Evolutionary conservation across 2,888 invertebrate genomes (phyloP).

Genomic region (Lithophane leautieri): DNA sequence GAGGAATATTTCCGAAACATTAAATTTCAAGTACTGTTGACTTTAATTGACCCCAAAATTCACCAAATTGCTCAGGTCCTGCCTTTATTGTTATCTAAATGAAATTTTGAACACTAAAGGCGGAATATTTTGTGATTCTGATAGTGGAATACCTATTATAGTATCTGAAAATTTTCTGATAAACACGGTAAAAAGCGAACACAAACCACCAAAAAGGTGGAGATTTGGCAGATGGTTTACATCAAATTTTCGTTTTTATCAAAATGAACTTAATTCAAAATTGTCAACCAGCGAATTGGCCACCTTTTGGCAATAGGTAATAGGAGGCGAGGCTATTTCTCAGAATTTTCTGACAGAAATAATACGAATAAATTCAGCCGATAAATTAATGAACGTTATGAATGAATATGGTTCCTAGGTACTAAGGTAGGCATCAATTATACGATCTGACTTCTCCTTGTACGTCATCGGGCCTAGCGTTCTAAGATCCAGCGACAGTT

Average conservation of each 20-base stretch:
- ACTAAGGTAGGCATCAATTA: neutral
- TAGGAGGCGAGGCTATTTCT: neutral
- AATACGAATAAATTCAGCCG: neutral
- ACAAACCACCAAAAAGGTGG: too few species aligned
- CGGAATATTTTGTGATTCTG: neutral
- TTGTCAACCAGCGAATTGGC: neutral
- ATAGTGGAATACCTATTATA: neutral
- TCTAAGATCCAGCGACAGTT: slow-evolving; percentile 30
- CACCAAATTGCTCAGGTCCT: neutral
- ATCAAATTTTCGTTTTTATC: neutral
- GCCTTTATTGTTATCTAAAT: neutral
- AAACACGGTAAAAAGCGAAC: neutral
- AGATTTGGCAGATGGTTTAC: neutral
- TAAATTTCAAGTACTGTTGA: neutral
- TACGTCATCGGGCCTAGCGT: neutral
- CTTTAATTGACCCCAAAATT: neutral
- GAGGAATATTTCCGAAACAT: neutral
- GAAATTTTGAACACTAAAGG: neutral
- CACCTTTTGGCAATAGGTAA: neutral
- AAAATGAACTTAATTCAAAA: neutral
- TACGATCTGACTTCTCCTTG: slow-evolving; percentile 45
- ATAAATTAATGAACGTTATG: neutral
- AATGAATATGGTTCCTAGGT: too few species aligned
- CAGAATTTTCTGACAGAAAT: neutral
- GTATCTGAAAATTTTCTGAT: neutral